Base-by-base conservation (phyloP, 2,888 invertebrate species). In the Tipula confusa region DNA sequence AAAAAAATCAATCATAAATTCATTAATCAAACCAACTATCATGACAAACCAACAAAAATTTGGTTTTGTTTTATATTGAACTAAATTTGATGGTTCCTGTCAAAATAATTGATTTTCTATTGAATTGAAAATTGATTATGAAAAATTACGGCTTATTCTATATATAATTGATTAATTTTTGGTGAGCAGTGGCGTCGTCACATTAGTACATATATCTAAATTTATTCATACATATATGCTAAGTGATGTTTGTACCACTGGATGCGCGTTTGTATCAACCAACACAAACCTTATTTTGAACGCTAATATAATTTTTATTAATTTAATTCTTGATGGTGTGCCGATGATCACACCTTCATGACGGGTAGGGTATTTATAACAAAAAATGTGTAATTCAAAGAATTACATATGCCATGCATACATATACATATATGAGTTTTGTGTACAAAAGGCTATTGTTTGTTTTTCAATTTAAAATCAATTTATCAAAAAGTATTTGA, bases 71-170 rank as follows among this genome's bases (percentile, higher is more conserved):
- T 80, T 80, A 29, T 80, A 24, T 80, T 80, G 80, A 80, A 80
- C 29, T n/a, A 80, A 80, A 80, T 80, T 80, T 80, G 80, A 80
- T 80, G 80, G 29, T 80, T 80, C 80, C 2, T 80, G 80, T 80
- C 80, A 80, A 29, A 80, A 80, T 31, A 64, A 64, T 64, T 64
- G 64, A 64, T 64, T 64, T 64, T 64, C 24, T 64, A 64, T 64
- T 64, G 64, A 64, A 64, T 64, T 64, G 1, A 24, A 64, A 24
- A 24, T 64, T 64, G 64, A 64, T 64, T 64, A 64, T 64, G 64
- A 64, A 64, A 64, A 64, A 64, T 64, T 18, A 64, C 24, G n/a
- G 64, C 64, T 64, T 24, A 24, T 64, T 64, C 24, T 64, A 15
- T 7, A n/a, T n/a, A 15, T 43, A 64, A 64, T 64, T 64, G 64